These are phyloP conservation scores for Petrolisthes cinctipes DNA, from an alignment of 2,888 invertebrate species.

Conservation along the genomic window DNA sequence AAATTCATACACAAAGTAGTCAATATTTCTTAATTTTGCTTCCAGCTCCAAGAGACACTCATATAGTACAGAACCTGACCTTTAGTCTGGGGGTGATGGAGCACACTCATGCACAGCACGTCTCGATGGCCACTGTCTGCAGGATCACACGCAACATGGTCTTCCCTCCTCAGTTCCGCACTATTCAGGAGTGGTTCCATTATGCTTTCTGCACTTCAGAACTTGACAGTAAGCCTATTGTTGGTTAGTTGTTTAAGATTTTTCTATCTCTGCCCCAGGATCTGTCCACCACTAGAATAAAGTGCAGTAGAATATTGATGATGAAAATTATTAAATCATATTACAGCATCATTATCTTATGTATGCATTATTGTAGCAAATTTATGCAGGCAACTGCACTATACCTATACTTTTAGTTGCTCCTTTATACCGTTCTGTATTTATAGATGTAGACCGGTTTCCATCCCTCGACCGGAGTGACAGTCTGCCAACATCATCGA, in stretches of 20 bases:
- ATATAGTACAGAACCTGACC: slow-evolving; percentile 90
- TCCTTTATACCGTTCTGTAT: no score
- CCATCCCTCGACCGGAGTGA: slow-evolving; percentile 80
- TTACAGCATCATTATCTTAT: no score
- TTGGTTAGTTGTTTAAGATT: background rate
- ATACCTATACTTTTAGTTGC: no score
- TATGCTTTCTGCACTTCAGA: slow-evolving; percentile 96
- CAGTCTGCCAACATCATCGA: slow-evolving; percentile 67
- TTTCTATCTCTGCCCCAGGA: no score
- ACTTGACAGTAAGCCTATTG: slow-evolving; percentile 76
- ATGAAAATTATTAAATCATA: no score
- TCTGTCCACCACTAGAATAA: no score
- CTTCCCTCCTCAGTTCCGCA: slow-evolving; percentile 95
- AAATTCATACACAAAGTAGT: no score
- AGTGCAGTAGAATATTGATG: no score
- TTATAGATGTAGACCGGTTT: slow-evolving; percentile 81
- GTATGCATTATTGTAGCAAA: no score
- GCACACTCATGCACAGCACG: slow-evolving; percentile 78
- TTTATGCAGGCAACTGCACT: no score
- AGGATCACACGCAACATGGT: slow-evolving; percentile 90
- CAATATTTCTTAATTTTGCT: background rate
- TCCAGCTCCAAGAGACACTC: slow-evolving; percentile 62
- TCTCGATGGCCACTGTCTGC: slow-evolving; percentile 94
- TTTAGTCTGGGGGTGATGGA: slow-evolving; percentile 83
- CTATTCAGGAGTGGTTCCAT: slow-evolving; percentile 95